phyloP scores from a whole-genome alignment of 1,140 invertebrate species.

The Epicauta chinensis region DNA sequence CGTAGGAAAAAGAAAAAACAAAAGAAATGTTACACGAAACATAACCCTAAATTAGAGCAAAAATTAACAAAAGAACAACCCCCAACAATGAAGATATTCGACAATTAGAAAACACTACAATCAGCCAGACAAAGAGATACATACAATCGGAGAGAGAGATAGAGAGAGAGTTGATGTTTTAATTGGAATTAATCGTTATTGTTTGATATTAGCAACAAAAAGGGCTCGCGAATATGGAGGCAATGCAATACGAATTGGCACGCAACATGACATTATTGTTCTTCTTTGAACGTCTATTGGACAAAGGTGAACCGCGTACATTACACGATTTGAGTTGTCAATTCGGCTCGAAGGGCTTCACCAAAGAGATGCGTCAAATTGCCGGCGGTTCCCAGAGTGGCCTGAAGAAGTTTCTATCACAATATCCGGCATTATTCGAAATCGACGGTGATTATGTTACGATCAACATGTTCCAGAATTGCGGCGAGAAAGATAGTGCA shows the following conservation, averaged over 20 bases:
- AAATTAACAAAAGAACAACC: too few relatives aligned
- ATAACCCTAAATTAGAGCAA: too few relatives aligned
- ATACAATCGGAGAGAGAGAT: too few relatives aligned
- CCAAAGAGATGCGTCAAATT: constrained; percentile 92
- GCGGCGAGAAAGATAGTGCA: constrained; percentile 23
- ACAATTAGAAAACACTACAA: too few relatives aligned
- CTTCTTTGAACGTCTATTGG: constrained; percentile 90
- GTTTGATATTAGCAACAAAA: too few relatives aligned
- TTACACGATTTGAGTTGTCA: constrained; percentile 94
- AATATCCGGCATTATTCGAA: constrained; percentile 87
- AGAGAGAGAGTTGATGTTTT: too few relatives aligned
- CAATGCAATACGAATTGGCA: constrained; percentile 87
- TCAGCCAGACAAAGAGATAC: too few relatives aligned
- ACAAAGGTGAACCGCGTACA: constrained; percentile 88
- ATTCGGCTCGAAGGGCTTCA: constrained; percentile 93
- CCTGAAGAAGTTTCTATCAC: constrained; percentile 82
- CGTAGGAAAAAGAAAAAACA: too few relatives aligned
- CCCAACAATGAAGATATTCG: too few relatives aligned
- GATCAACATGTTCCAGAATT: constrained; percentile 63
- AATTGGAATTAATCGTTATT: too few relatives aligned
- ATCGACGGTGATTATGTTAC: constrained; percentile 89
- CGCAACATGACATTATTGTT: constrained; percentile 92
- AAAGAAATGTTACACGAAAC: too few relatives aligned
- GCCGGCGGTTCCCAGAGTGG: constrained; percentile 89
- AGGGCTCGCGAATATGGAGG: constrained; percentile 64